Base-by-base conservation (phyloP, 2,113 vertebrate genomes). In the Limnothrissa miodon region DNA sequence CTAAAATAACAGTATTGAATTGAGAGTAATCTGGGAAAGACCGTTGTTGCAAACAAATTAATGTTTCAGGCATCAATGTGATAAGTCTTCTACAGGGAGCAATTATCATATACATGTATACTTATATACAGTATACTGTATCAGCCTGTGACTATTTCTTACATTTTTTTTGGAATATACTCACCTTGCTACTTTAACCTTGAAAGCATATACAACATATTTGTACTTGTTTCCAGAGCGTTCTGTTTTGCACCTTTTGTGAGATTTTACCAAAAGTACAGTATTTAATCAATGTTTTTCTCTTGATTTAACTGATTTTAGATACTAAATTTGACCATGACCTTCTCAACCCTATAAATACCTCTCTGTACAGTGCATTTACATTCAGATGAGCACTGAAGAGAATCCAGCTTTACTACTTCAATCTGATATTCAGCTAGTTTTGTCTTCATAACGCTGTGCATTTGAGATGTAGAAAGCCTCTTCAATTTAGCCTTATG, bases 331-430 rank as follows among this genome's bases (percentile, higher is more conserved):
- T 36, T 74, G 10, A 13, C 10, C 4, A 74, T 17, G 29, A 74
- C 36, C 66, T 74, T 33, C 66, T 36, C 66, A 33, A 29, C 5
- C 9, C 66, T 70, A 42, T 42, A 39, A 74, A 74, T 36, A 1
- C 1, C 66, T 74, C 29, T 74, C 66, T 10, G 59, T 29, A 25
- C 59, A 15, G 29, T 36, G 29, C 33, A 74, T 74, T 74, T 74
- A 1, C 66, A 74, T 74, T 13, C 33, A 74, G 66, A 74, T 36
- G 66, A 74, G 66, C 66, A 13, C 66, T 74, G 66, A 74, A 74
- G 66, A 74, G 66, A 11, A 74, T 74, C 29, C 33, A 0, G 59
- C 29, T n/a, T 33, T 74, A 15, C 33, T 39, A 11, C 66, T 13
- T 33, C 66, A 11, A 39, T 74, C 66, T 74, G 66, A 74, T 39